These are phyloP conservation scores for Actenoides lindsayi DNA, from an alignment of 2,113 vertebrate species.

Conservation along the genomic window DNA sequence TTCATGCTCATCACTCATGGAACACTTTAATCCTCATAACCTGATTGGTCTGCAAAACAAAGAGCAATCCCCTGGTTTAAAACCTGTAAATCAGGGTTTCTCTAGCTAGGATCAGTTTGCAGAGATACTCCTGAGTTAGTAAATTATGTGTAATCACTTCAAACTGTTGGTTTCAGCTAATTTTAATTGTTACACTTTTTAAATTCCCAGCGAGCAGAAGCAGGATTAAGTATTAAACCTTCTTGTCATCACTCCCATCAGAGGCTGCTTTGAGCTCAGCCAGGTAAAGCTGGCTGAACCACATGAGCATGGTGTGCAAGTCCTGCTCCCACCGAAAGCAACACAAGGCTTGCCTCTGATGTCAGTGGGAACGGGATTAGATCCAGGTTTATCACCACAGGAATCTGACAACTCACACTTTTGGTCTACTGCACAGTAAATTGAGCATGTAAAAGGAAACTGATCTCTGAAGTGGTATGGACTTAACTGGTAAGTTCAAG, in stretches of 20 bases:
- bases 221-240: not conserved
- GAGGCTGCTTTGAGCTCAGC: not conserved
- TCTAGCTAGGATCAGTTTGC: not conserved
- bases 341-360: not conserved
- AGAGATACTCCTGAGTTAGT: not conserved
- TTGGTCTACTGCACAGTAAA: not conserved
- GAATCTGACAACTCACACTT: not conserved
- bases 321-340: not conserved
- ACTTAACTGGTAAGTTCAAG: not conserved
- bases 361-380: not conserved
- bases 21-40: not conserved
- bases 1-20: not conserved
- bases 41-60: not conserved
- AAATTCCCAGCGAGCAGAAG: not conserved
- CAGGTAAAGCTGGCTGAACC: not conserved
- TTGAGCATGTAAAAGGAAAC: not conserved
- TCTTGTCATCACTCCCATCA: not conserved
- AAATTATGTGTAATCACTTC: not conserved
- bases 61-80: not conserved
- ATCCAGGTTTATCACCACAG: not conserved
- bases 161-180: not conserved
- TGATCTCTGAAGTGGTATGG: not conserved
- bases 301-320: rapidly evolving
- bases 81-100: not conserved
- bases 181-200: not conserved